Percentiles rank a stretch among this genome's conserved stretches.
phyloP scores from a whole-genome alignment of 1,140 invertebrate species.

The Ceratosolen solmsi region DNA sequence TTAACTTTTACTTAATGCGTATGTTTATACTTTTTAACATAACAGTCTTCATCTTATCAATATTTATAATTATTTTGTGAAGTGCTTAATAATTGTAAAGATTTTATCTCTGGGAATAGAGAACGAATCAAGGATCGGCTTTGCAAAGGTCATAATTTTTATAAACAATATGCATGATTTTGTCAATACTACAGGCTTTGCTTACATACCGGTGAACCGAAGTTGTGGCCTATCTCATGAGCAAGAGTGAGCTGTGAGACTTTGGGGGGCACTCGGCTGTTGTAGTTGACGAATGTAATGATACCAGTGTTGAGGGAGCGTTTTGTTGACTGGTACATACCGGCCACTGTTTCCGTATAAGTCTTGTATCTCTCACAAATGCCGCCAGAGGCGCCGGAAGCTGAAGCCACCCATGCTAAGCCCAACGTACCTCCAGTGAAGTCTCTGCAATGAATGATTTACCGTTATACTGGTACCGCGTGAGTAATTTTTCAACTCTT shows the following conservation, averaged over 20 bases:
- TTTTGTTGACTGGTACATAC: slow-evolving; percentile 94
- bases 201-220: slow-evolving; percentile 93
- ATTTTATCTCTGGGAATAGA: no score
- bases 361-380: slow-evolving; percentile 99
- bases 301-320: slow-evolving; percentile 98
- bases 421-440: slow-evolving; percentile 97
- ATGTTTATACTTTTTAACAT: no score
- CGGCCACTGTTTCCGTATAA: slow-evolving; percentile 95
- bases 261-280: slow-evolving; percentile 94
- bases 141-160: no score
- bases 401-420: slow-evolving; percentile 98
- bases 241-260: slow-evolving; percentile 98
- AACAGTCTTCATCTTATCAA: no score
- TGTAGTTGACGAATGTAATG: slow-evolving; percentile 99
- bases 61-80: no score
- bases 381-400: slow-evolving; percentile 95
- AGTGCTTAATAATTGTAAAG: no score
- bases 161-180: no score
- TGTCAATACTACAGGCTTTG: no score
- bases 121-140: no score
- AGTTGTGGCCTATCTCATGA: slow-evolving; percentile 99
- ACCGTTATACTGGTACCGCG: no score
- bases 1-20: no score
- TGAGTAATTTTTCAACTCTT: no score
- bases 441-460: slow-evolving; percentile 76